Evolutionary conservation across 2,888 invertebrate genomes (phyloP), one percentile per base, ranked within the genome.

Genomic region (Steromphala cineraria): DNA sequence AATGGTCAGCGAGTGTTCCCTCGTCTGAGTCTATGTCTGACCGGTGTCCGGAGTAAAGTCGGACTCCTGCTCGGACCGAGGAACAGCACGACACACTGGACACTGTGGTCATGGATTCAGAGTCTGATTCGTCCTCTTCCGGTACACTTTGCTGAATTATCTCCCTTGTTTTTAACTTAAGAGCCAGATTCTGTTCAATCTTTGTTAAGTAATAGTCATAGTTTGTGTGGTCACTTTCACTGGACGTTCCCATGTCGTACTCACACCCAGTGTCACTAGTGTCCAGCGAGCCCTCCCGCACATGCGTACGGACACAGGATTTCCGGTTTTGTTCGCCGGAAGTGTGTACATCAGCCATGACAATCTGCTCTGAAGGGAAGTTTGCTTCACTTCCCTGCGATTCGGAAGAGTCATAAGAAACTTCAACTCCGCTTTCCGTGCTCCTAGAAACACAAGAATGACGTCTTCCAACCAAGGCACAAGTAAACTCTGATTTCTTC

Each of bases 241-340:
- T 83, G 24, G 86, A 86, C 4, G 85, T 84, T 67, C 86, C 83
- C 36, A 86, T 79, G 77, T 86, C 86, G 55, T 84, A 86, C 67
- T 86, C 86, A 55, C 80, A 86, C 17, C 86, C 83, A 0, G 86
- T 86, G 80, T 86, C 86, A 46, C 83, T 83, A 53, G 83, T 86
- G 78, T 84, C 86, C 21, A 82, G 52, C 2, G 52, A 52, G 2
- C 46, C 24, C 46, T 75, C 24, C 8, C 62, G 62, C 24, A n/a
- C 62, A 24, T 62, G 62, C 28, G 28, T 62, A 62, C 62, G 62
- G 2, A 24, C 62, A 62, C 62, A 28, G 28, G 62, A 24, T 28
- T 4, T 21, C 10, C 17, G 24, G 21, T 28, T 24, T 28, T 17
- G 62, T 24, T 24, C 62, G 2, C 24, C 62, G 13, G 13, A 24